Percentiles rank a stretch among this genome's conserved stretches.
Conservation (phyloP, 2,113 vertebrate species). For the Romanogobio albipinnatus region DNA sequence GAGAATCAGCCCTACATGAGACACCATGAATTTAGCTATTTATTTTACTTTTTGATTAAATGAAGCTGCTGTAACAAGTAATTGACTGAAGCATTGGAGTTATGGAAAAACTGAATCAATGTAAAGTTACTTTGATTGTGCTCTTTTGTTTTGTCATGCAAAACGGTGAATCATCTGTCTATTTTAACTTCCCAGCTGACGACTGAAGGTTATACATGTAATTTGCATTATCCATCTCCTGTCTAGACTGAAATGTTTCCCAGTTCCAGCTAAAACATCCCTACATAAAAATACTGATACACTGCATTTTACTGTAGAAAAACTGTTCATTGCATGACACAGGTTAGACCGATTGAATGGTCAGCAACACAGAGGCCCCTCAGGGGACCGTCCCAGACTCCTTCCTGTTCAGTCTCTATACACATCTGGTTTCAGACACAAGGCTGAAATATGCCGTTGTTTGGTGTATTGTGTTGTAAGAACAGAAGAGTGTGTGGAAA, state of each 20-base stretch:
- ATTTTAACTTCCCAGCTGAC: background rate
- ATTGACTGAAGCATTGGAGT: background rate
- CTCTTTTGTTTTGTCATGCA: background rate
- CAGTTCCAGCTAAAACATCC: background rate
- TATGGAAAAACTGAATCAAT: background rate
- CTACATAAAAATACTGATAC: background rate
- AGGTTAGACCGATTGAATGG: background rate
- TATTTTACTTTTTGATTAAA: background rate
- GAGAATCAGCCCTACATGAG: background rate
- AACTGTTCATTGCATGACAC: background rate
- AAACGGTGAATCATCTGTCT: background rate
- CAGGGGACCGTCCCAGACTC: background rate
- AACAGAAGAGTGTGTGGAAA: background rate
- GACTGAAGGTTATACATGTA: background rate
- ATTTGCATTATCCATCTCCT: background rate
- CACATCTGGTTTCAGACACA: background rate
- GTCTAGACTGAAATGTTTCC: background rate
- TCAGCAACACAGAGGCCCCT: background rate
- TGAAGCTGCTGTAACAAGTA: background rate
- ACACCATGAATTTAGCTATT: background rate
- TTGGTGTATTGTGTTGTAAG: background rate
- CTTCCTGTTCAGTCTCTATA: slow-evolving; percentile 9
- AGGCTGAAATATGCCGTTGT: background rate
- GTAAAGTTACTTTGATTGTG: background rate
- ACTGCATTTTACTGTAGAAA: background rate